Percentiles rank a stretch among this genome's conserved stretches.
These are phyloP conservation scores for Tenthredo amoena DNA, from an alignment of 2,888 invertebrate genomes.

Conservation along the genomic window DNA sequence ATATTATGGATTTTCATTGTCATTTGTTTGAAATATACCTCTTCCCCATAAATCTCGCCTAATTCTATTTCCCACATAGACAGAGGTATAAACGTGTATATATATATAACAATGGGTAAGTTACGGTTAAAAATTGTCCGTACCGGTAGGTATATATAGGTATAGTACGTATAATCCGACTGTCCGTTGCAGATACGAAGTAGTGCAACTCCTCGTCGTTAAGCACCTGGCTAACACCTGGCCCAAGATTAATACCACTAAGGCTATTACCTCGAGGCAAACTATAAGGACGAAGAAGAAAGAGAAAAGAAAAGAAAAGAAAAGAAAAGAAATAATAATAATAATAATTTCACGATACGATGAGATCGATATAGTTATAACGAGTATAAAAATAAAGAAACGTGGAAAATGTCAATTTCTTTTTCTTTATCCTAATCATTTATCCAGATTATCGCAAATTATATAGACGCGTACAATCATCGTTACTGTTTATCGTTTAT, in stretches of 20 bases:
- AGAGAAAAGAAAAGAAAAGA: not conserved
- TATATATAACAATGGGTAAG: conserved; percentile 9
- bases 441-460: not conserved
- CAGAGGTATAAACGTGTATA: not conserved
- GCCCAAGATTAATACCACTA: not conserved
- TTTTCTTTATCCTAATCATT: not conserved
- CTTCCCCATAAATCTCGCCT: too few species aligned
- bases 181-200: not conserved
- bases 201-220: conserved; percentile 3
- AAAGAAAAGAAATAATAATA: not conserved
- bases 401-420: not conserved
- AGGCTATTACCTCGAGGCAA: not conserved
- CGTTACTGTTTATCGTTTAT: not conserved
- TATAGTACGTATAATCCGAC: not conserved
- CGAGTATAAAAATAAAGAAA: too few species aligned
- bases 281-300: not conserved
- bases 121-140: not conserved
- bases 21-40: not conserved
- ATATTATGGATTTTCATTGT: not conserved
- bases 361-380: not conserved
- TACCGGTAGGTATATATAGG: not conserved
- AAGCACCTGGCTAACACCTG: conserved; percentile 18
- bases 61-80: not conserved
- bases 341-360: not conserved
- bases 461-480: not conserved